Evolutionary conservation across 2,113 vertebrate genomes (phyloP).

Genomic region (Chloebia gouldiae): DNA sequence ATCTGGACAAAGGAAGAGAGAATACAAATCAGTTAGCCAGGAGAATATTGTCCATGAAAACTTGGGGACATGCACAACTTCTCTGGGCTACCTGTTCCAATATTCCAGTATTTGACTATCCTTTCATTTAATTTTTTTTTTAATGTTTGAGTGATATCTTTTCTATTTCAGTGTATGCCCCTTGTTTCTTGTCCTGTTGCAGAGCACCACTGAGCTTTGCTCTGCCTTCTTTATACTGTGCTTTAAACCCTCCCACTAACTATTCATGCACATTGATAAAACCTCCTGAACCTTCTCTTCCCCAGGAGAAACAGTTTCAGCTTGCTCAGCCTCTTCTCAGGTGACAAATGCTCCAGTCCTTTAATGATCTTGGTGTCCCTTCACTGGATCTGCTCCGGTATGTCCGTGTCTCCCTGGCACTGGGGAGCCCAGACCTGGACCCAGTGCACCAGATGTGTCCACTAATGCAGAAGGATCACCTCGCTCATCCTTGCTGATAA

Average conservation of each 20-base stretch:
- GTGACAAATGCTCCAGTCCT: background rate
- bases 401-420: background rate
- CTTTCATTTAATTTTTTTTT: too few relatives aligned
- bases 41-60: background rate
- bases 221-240: background rate
- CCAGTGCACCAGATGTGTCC: background rate
- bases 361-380: too few relatives aligned
- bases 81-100: background rate
- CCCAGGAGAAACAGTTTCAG: background rate
- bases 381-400: fast-evolving
- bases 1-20: background rate
- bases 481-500: background rate
- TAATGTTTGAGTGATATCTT: background rate
- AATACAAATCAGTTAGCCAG: background rate
- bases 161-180: fast-evolving
- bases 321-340: background rate
- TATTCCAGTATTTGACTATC: background rate
- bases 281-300: background rate
- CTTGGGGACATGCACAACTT: background rate
- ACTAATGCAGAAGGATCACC: background rate
- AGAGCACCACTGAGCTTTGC: background rate
- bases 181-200: background rate
- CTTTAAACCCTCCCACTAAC: background rate
- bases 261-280: background rate
- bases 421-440: background rate